Evolutionary conservation across 2,113 vertebrate genomes (phyloP), one percentile per base, ranked within the genome.

Genomic region (Myiagra hebetior): DNA sequence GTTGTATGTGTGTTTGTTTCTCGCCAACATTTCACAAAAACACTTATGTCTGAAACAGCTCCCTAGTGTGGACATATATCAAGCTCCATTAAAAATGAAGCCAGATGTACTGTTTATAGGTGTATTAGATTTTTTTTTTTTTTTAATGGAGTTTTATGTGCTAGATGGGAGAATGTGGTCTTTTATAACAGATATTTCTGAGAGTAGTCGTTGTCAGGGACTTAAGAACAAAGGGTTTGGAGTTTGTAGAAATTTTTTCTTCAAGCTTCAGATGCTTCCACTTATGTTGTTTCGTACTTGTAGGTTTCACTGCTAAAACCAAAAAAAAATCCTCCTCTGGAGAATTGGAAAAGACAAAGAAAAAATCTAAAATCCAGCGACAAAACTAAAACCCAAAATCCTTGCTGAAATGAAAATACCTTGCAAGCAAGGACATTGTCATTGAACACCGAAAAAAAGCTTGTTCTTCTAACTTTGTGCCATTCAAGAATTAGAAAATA

Each of bases 11-110:
- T 67, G 37, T 68, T 81, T 67, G 37, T 68, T 81, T 77, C 72
- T 91, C 86, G 76, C 47, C 75, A 92, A 33, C n/a, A 65, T 78
- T 90, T 91, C 39, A 64, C 64, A 91, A 74, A 93, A 96, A 42
- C 15, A 11, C 50, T 91, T 79, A 50, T 64, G 24, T 41, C 56
- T 91, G 60, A 80, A 95, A 86, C 15, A 60, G 47, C 47, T 80
- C 85, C 56, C 86, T 68, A 13, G 53, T 73, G 79, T 81, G 60
- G 37, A 52, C 33, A 44, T 91, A 41, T 37, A 88, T 67, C 87
- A 95, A 93, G 88, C 64, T 87, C 62, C 76, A 95, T 95, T 96
- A 86, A 91, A 81, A 93, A 92, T 46, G 56, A 92, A 91, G 60
- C n/a, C 92, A 95, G 33, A 44, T 96, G 73, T 80, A n/a, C 37